phyloP scores from a whole-genome alignment of 1,140 invertebrate species.

The Aporrectodea caliginosa region DNA sequence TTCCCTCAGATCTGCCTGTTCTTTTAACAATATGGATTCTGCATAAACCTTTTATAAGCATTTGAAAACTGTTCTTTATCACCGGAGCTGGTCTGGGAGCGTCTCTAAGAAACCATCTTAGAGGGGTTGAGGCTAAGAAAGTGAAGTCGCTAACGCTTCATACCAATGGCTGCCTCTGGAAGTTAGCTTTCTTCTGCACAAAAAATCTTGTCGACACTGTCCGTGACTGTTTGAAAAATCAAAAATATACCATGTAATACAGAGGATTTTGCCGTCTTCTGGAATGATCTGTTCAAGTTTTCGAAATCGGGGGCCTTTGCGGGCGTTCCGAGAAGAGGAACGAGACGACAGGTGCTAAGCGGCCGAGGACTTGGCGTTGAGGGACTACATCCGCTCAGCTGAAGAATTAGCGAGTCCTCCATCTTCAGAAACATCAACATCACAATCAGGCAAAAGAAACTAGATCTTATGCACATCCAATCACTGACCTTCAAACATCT shows the following conservation, averaged over 20 bases:
- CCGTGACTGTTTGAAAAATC: background rate
- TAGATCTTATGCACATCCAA: too few species aligned
- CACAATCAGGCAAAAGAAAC: too few species aligned
- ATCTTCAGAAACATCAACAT: too few species aligned
- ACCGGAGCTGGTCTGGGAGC: too few species aligned
- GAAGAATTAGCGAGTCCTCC: background rate
- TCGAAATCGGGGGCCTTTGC: background rate
- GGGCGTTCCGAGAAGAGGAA: background rate
- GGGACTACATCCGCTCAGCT: background rate
- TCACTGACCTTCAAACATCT: too few species aligned
- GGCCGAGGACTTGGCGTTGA: background rate
- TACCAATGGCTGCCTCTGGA: background rate
- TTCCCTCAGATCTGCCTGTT: too few species aligned
- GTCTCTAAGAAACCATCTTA: too few species aligned
- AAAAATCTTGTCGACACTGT: background rate
- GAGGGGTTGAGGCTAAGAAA: too few species aligned
- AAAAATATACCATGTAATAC: background rate
- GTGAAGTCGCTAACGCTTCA: too few species aligned
- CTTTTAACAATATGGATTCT: too few species aligned
- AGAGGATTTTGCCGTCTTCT: background rate
- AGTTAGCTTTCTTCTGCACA: background rate
- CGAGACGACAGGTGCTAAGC: background rate
- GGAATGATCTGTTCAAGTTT: background rate
- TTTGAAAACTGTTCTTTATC: too few species aligned
- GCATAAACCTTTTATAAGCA: too few species aligned